Evolutionary conservation across 2,797 vertebrate species (phyloP), one percentile per base, ranked within the genome.

Genomic region (Stomatorhinus walkeri): DNA sequence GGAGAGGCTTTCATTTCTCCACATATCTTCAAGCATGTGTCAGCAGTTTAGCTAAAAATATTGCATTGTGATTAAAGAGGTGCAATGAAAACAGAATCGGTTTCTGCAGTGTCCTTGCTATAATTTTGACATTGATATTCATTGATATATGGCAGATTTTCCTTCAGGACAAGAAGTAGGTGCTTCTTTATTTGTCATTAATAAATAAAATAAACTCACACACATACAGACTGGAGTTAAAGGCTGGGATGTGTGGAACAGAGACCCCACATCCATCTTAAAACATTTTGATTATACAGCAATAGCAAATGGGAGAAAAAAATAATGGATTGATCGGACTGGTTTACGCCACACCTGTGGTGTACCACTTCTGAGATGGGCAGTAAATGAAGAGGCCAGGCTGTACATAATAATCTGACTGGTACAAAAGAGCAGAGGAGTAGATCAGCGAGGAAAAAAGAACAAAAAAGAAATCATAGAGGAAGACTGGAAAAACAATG

Each of bases 1-100:
- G 14, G 85, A 84, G 61, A 87, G 64, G 22, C 40, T 90, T 83
- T 87, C 61, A 43, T 28, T 89, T 85, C 51, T 81, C 36, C n/a
- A 49, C 22, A 51, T 49, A 51, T 51, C 43, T 85, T 28, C 9
- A 19, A 46, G 40, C 2, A 0, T 7, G 40, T 19, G n/a, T 43
- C 76, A 46, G 40, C 8, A 22, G 6, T 81, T 46, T 46, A 81
- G 76, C 19, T 81, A 85, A 51, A 24, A 51, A 22, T 85, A 24
- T 4, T 16, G 22, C 22, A 9, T 12, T 6, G 22, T 49, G n/a
- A 24, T 49, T 49, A 51, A 24, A 49, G n/a, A 51, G 83, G 48
- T 49, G 9, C 22, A 10, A 51, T 85, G 43, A 49, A 85, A 85
- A 28, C 48, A 49, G 83, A 84, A 28, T 85, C 3, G 1, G 22